phyloP scores from a whole-genome alignment of 2,113 vertebrate genomes.

The Choloepus hoffmanni region DNA sequence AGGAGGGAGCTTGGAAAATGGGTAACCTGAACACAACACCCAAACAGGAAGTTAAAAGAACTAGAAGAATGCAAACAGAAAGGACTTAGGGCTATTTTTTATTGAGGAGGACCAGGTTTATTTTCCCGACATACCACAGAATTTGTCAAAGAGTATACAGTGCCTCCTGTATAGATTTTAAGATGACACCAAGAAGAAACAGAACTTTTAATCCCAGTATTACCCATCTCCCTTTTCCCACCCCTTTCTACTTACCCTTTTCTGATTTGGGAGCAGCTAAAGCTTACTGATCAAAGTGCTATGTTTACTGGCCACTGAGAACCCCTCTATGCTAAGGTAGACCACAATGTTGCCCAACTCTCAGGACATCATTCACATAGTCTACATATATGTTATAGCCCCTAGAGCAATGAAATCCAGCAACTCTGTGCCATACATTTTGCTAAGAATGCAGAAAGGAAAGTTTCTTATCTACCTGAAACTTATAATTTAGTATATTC shows the following conservation, averaged over 20 bases:
- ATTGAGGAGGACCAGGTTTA: not conserved
- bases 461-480: not conserved
- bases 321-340: not conserved
- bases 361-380: not conserved
- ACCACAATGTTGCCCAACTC: not conserved
- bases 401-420: not conserved
- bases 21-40: not conserved
- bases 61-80: not conserved
- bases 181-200: constrained; percentile 20
- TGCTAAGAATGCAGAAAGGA: not conserved
- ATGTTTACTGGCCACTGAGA: not conserved
- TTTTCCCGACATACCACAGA: not conserved
- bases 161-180: not conserved
- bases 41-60: constrained; percentile 8
- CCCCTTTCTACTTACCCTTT: not conserved
- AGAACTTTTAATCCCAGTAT: not conserved
- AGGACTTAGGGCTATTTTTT: not conserved
- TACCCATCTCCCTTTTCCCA: not conserved
- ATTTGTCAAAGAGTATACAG: not conserved
- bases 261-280: constrained; percentile 13
- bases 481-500: not conserved
- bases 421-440: not conserved
- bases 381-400: not conserved
- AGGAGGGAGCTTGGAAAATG: not conserved
- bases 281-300: not conserved